Base-by-base conservation (phyloP, 2,113 vertebrate genomes). In the Prinia subflava region DNA sequence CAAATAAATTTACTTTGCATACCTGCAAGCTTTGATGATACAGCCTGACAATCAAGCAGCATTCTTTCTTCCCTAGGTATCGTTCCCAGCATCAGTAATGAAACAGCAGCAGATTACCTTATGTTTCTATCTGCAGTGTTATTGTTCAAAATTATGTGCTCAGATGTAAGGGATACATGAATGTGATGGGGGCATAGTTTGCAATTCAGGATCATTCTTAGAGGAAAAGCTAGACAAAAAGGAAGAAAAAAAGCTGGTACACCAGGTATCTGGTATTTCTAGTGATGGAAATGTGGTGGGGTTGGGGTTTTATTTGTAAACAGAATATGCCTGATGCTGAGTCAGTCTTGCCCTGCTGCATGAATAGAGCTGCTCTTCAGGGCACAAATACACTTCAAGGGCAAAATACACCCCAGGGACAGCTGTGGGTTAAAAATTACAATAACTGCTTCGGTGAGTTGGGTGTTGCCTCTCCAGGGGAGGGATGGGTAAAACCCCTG, bases 1-100 rank as follows among this genome's bases (percentile, higher is more conserved):
- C 55, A 95, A 90, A 87, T 90, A 85, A 53, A 62, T 92, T 75
- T 95, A 64, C 35, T 91, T 95, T 80, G 44, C 35, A 7, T 80
- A 80, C 39, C 31, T 85, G 33, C 30, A 65, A 85, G 30, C 39
- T 89, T 94, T 95, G 90, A 89, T 85, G 83, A 57, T 1, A 4
- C 46, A 85, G 33, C 33, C 68, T 89, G 78, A 77, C 59, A 90
- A 42, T 65, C 62, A 77, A 62, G 39, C 28, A 69, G 20, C 31
- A 33, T 79, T 85, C 37, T 87, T 82, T 85, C 41, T 37, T 91
- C 17, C 21, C 47, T 67, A 31, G 27, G 11, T 64, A 46, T 73
- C 0, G 0, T 83, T 13, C 80, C 27, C 35, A 53, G 60, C 16
- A 35, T 52, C 60, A 46, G 52, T 82, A 68, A 53, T 37, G 57